A percentile compares a stretch with the other conserved stretches of the same genome.
Conservation (phyloP, 53 echinoderm and acorn worm genomes). For the Zoroaster sp. region DNA sequence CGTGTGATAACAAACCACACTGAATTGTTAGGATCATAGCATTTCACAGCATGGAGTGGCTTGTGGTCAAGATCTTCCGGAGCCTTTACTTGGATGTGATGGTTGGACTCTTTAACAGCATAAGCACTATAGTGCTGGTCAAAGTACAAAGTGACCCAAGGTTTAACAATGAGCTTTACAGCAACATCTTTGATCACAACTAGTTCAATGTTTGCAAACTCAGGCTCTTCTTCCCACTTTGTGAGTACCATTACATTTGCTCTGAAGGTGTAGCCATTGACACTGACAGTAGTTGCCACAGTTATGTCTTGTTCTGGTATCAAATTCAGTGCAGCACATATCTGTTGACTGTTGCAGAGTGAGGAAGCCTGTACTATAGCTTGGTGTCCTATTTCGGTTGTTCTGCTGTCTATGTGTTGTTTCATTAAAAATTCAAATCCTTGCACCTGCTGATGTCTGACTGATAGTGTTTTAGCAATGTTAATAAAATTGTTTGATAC, state of each 20-base stretch:
- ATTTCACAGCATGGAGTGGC: conserved; percentile 5
- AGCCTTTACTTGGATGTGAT: neutral
- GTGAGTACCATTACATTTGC: conserved; percentile 29
- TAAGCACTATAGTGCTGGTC: conserved; percentile 31
- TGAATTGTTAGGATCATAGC: neutral
- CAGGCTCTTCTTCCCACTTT: conserved; percentile 22
- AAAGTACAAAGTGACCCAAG: conserved; percentile 19
- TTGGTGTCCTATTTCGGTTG: conserved; percentile 3
- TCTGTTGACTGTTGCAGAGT: neutral
- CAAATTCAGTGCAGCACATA: neutral
- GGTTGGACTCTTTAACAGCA: neutral
- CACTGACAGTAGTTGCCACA: neutral
- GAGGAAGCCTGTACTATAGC: conserved; percentile 27
- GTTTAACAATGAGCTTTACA: neutral
- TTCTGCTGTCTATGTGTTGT: neutral
- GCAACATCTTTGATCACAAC: neutral
- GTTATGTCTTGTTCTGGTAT: neutral
- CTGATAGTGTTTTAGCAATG: conserved; percentile 50
- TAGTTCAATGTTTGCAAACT: conserved; percentile 16
- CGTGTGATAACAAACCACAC: neutral
- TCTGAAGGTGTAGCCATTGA: conserved; percentile 45
- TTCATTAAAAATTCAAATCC: conserved; percentile 42
- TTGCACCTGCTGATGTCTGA: conserved; percentile 47
- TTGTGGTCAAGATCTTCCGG: neutral
- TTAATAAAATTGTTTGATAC: conserved; percentile 49